phyloP scores from a whole-genome alignment of 2,113 vertebrate genomes.

The Corythaixoides concolor region DNA sequence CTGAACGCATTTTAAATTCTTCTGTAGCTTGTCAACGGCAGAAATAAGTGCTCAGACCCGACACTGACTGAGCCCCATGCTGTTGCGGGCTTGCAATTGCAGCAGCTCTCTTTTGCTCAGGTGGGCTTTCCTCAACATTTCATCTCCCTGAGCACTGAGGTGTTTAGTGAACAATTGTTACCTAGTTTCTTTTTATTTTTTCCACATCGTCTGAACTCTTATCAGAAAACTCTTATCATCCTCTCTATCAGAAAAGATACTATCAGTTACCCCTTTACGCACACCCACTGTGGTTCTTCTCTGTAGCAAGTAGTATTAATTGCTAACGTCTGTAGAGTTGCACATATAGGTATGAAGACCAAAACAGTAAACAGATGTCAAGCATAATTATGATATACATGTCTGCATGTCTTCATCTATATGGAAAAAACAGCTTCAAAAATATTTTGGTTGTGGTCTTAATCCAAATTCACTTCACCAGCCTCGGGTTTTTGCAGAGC shows the following conservation, averaged over 20 bases:
- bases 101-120: neutral
- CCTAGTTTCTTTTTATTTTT: neutral
- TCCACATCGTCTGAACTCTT: neutral
- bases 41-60: neutral
- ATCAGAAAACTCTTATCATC: too few species aligned
- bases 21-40: neutral
- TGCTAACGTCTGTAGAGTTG: neutral
- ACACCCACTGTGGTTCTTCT: neutral
- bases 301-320: neutral
- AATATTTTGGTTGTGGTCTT: slow-evolving; percentile 14
- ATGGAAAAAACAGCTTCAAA: neutral
- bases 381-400: neutral
- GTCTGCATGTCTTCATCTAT: neutral
- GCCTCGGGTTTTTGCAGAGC: slow-evolving; percentile 15
- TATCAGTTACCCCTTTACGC: neutral
- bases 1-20: neutral
- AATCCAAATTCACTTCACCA: slow-evolving; percentile 37
- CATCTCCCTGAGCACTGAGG: neutral
- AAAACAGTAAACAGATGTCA: slow-evolving; percentile 7
- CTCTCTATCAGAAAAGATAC: neutral
- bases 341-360: neutral
- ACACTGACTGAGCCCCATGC: neutral
- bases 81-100: neutral
- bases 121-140: neutral
- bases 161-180: neutral